A percentile compares a stretch with the other conserved stretches of the same genome.
These are phyloP conservation scores for Phragmatobia fuliginosa DNA, from an alignment of 2,888 invertebrate species.

Conservation along the genomic window DNA sequence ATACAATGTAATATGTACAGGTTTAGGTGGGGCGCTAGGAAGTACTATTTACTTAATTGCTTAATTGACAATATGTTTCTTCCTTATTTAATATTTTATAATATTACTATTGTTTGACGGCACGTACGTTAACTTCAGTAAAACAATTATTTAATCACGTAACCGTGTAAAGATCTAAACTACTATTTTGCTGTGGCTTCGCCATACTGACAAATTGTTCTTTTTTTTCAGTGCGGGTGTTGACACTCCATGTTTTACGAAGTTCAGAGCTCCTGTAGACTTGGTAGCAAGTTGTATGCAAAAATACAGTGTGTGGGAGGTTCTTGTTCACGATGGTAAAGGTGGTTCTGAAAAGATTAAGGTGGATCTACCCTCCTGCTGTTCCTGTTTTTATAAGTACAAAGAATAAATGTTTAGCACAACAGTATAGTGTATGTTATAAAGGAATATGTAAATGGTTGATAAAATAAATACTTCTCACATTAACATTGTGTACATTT, in stretches of 20 bases:
- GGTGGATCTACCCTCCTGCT: conserved; percentile 72
- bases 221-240: conserved; percentile 53
- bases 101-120: too few species aligned
- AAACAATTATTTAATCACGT: too few species aligned
- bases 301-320: conserved; percentile 71
- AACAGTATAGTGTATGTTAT: not conserved
- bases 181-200: too few species aligned
- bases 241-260: conserved; percentile 64
- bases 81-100: too few species aligned
- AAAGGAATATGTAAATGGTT: not conserved
- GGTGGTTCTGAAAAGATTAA: conserved; percentile 64
- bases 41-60: too few species aligned
- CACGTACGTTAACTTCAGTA: too few species aligned
- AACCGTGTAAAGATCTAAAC: too few species aligned
- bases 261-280: conserved; percentile 51
- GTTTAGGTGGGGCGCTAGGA: too few species aligned
- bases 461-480: not conserved
- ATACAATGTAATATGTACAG: too few species aligned
- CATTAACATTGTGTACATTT: not conserved
- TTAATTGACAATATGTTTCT: too few species aligned
- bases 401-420: not conserved
- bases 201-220: not conserved
- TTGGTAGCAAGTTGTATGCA: conserved; percentile 70
- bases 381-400: conserved; percentile 72
- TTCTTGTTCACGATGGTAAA: conserved; percentile 65